Evolutionary conservation across 2,797 vertebrate genomes (phyloP).

Genomic region (Tapera naevia): DNA sequence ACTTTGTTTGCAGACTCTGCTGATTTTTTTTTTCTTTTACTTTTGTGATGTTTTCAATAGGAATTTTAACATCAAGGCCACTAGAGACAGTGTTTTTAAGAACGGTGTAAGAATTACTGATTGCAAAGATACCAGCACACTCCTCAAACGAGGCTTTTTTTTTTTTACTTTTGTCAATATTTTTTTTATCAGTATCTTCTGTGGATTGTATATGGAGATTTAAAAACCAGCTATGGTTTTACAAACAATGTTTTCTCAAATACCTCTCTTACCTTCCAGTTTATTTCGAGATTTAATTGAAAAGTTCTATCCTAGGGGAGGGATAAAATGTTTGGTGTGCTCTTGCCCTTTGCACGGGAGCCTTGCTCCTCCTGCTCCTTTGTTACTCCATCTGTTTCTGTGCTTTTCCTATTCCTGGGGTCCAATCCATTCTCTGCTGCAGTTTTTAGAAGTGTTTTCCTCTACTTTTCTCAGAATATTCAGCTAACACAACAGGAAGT

Average conservation of each 20-base stretch:
- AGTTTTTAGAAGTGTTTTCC: background rate
- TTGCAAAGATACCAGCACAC: background rate
- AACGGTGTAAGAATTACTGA: background rate
- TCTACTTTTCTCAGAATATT: background rate
- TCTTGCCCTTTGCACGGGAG: background rate
- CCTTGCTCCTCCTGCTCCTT: background rate
- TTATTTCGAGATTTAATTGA: constrained; percentile 23
- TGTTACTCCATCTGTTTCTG: background rate
- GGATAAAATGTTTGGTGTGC: background rate
- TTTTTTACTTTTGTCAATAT: background rate
- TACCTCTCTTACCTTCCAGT: background rate
- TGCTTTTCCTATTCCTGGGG: background rate
- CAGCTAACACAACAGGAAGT: background rate
- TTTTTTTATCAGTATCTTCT: background rate
- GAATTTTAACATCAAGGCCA: background rate
- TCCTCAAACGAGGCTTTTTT: background rate
- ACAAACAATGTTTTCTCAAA: background rate
- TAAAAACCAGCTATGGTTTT: background rate
- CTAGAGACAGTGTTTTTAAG: background rate
- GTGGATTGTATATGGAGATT: background rate
- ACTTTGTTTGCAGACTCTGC: background rate
- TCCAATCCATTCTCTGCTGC: background rate
- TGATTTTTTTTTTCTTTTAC: background rate
- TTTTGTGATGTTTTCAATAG: background rate
- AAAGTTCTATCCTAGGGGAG: background rate